Base-by-base conservation (phyloP, 2,113 vertebrate genomes). In the Symphodus melops region DNA sequence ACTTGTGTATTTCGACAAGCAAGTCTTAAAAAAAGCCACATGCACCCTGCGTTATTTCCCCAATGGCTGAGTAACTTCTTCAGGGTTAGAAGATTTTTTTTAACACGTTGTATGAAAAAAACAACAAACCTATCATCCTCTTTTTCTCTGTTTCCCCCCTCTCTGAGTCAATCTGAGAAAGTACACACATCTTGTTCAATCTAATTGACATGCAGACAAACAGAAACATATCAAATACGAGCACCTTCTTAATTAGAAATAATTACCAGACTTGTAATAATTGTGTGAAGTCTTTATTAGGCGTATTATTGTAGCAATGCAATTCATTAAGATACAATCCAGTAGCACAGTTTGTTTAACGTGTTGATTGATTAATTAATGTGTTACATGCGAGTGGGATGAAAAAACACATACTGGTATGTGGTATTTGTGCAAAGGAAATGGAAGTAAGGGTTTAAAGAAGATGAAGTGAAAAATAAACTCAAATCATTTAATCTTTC, bases 121-220 rank as follows among this genome's bases (percentile, higher is more conserved):
- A 2, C 33, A 60, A 77, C 60, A 37, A 20, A 57, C 68, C 66
- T 72, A 19, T 75, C 77, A 5, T 37, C 36, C 67, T 54, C 21
- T 25, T 7, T 17, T 16, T 1, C 1, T 28, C 19, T 16, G 51
- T 49, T 71, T 75, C 36, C 67, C 66, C 53, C 16, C 0, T 11
- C 55, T n/a, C 56, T 2, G 8, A 54, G 61, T 82, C 70, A 68
- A n/a, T 83, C 55, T 72, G 13, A 44, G 65, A 68, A 56, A 21
- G 78, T 68, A 74, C 82, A 75, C 87, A 89, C 46, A 16, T 77
- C 20, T 36, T 53, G 78, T 70, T 88, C 62, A 2, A 19, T 1
- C 63, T 90, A 86, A 90, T 84, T 87, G 78, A 85, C 83, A 75
- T 68, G 77, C 83, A 85, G 72, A 78, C 80, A 82, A 89, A 84